Evolutionary conservation across 2,888 invertebrate genomes (phyloP).

Genomic region (Andrena minutula): DNA sequence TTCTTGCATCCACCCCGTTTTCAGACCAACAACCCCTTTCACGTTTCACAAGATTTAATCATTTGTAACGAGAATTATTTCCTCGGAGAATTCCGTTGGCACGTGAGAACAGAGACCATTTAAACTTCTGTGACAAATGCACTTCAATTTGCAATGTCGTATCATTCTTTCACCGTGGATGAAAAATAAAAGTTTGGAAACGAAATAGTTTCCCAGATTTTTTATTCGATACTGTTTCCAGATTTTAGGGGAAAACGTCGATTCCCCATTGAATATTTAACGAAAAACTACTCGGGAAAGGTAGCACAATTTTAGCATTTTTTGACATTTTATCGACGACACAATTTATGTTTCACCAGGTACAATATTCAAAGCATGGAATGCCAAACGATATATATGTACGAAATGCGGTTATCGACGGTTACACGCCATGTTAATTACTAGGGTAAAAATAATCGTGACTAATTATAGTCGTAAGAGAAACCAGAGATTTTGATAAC

Average conservation of each 20-base stretch:
- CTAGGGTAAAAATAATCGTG: constrained; percentile 38
- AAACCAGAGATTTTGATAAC: constrained; percentile 39
- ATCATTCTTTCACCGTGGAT: not conserved
- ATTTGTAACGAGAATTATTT: not conserved
- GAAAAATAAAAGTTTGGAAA: too few species aligned
- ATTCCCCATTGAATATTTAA: too few species aligned
- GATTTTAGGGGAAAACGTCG: too few species aligned
- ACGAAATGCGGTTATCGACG: constrained; percentile 15
- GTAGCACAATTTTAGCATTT: not conserved
- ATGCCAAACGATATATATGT: not conserved
- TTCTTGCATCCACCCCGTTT: not conserved
- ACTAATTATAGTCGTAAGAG: constrained; percentile 35
- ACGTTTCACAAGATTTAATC: not conserved
- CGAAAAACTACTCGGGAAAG: not conserved
- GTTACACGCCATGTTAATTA: constrained; percentile 48
- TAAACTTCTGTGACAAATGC: constrained; percentile 2
- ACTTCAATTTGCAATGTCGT: not conserved
- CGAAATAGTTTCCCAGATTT: not conserved
- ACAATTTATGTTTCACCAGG: not conserved
- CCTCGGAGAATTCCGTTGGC: constrained; percentile 10
- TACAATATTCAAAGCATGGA: constrained; percentile 5
- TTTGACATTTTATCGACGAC: not conserved
- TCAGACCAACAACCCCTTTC: not conserved
- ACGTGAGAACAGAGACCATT: constrained; percentile 14
- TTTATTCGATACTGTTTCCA: not conserved